Evolutionary conservation across 2,113 vertebrate genomes (phyloP).

Genomic region (Phocoena phocoena): DNA sequence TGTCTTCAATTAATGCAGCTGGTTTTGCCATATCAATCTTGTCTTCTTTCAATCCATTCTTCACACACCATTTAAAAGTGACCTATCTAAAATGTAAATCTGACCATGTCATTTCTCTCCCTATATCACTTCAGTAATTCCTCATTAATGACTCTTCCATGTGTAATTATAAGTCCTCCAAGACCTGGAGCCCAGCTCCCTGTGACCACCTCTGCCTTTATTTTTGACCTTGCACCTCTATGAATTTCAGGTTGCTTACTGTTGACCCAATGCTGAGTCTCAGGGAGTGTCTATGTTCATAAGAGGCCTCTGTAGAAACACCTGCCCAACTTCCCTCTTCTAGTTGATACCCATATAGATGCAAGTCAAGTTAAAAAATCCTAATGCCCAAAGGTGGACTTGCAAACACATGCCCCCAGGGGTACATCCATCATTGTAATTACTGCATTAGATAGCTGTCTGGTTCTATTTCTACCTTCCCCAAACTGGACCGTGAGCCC

Average conservation of each 20-base stretch:
- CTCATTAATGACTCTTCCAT: neutral
- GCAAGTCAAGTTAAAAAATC: neutral
- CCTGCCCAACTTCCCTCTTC: neutral
- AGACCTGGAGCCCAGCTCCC: neutral
- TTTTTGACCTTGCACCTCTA: neutral
- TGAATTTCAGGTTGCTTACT: neutral
- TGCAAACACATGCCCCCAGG: neutral
- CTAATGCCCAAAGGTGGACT: neutral
- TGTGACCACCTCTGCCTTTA: neutral
- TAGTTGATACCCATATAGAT: neutral
- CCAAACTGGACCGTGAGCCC: neutral
- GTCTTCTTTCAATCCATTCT: neutral
- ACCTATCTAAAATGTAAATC: neutral
- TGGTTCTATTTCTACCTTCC: neutral
- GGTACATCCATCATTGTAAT: neutral
- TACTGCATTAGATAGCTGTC: neutral
- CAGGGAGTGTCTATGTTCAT: neutral
- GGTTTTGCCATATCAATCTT: neutral
- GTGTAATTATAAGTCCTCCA: neutral
- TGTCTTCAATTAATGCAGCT: neutral
- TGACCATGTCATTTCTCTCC: neutral
- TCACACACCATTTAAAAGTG: neutral
- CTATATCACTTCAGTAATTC: neutral
- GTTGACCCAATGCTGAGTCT: too few relatives aligned
- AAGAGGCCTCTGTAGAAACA: neutral